These are phyloP conservation scores for Eurytoma adleriae DNA, from an alignment of 2,888 invertebrate genomes.

Conservation along the genomic window DNA sequence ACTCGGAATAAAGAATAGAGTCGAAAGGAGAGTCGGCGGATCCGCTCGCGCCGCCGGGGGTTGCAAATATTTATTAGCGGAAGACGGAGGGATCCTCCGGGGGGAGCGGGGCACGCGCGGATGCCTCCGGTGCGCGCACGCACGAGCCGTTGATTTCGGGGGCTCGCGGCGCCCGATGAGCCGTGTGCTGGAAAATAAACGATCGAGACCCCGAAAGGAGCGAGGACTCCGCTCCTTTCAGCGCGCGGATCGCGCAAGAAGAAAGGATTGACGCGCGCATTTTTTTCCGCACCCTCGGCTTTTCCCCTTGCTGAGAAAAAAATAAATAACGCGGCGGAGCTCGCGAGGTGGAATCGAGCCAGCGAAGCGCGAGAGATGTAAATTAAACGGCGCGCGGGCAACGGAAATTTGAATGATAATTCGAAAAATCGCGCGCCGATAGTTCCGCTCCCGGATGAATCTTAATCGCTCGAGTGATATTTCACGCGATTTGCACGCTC, in stretches of 20 bases:
- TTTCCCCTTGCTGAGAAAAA: slow-evolving; percentile 1
- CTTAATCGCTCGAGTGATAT: too few relatives aligned
- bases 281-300: neutral
- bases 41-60: neutral
- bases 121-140: neutral
- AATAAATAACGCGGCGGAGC: neutral
- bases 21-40: neutral
- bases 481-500: too few relatives aligned
- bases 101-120: neutral
- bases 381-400: neutral
- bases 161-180: neutral
- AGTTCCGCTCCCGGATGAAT: too few relatives aligned
- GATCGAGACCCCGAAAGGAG: too few relatives aligned
- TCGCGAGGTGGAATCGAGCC: neutral
- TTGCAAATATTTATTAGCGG: slow-evolving; percentile 32
- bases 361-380: neutral
- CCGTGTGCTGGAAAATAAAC: too few relatives aligned
- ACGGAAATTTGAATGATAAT: too few relatives aligned
- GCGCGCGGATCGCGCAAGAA: neutral
- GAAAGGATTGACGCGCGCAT: too few relatives aligned
- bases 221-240: neutral
- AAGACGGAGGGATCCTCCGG: neutral
- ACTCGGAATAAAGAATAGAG: neutral
- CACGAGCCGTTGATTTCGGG: slow-evolving; percentile 33
- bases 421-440: too few relatives aligned